These are phyloP conservation scores for Drosophila monieri DNA, from an alignment of 2,888 invertebrate genomes.

Conservation along the genomic window DNA sequence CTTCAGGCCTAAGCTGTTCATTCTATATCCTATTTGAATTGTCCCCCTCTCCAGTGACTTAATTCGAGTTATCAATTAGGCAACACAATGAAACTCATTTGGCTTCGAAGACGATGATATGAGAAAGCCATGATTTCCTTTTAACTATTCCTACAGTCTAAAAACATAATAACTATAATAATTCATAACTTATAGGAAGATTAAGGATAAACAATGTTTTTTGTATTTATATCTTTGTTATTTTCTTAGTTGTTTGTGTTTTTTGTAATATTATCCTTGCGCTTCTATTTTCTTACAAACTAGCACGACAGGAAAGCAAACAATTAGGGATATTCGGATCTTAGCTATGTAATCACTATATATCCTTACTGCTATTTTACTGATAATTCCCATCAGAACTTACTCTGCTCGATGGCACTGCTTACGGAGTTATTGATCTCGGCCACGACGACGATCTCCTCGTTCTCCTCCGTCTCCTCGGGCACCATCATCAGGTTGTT, in stretches of 20 bases:
- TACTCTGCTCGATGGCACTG: conserved; percentile 65
- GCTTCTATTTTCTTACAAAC: neutral
- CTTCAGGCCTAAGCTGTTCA: conserved; percentile 6
- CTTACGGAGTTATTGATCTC: conserved; percentile 59
- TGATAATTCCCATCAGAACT: conserved; percentile 52
- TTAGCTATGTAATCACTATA: neutral
- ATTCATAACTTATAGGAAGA: too few relatives aligned
- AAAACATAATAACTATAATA: too few relatives aligned
- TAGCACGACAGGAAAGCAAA: neutral
- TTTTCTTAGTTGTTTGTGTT: too few relatives aligned
- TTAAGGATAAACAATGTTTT: too few relatives aligned
- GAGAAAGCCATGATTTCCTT: neutral
- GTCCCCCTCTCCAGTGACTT: neutral
- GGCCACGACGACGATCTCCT: conserved; percentile 64
- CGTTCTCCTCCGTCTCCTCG: conserved; percentile 76
- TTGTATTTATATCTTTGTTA: too few relatives aligned
- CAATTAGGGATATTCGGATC: too few relatives aligned
- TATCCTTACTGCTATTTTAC: neutral
- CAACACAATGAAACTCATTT: neutral
- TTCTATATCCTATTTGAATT: conserved; percentile 3
- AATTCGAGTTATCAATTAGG: neutral
- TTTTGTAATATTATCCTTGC: too few relatives aligned
- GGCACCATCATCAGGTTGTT: conserved; percentile 75
- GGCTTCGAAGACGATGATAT: neutral
- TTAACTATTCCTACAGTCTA: too few relatives aligned